A percentile compares a stretch with the other conserved stretches of the same genome.
These are phyloP conservation scores for Tetramorium alpestre DNA, from an alignment of 1,140 invertebrate genomes.

Conservation along the genomic window DNA sequence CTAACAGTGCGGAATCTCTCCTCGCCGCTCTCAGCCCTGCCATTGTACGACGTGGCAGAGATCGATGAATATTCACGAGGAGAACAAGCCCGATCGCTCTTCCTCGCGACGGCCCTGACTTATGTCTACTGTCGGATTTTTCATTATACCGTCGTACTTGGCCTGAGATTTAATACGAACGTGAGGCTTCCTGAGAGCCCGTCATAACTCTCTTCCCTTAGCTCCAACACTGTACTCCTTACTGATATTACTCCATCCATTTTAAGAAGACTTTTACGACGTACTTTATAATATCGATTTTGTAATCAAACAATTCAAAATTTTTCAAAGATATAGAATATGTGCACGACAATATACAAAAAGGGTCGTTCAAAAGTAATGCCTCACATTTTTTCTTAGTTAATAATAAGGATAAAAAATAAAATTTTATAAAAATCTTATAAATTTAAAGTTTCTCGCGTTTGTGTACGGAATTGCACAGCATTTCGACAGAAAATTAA, in stretches of 20 bases:
- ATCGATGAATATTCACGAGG: slow-evolving; percentile 75
- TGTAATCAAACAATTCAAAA: slow-evolving; percentile 13
- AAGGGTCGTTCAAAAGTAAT: too few species aligned
- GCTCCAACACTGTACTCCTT: slow-evolving; percentile 37
- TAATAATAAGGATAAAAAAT: too few species aligned
- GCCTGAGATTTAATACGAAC: slow-evolving; percentile 66
- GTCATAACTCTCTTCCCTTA: slow-evolving; percentile 63
- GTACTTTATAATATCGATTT: not conserved
- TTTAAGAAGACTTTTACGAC: slow-evolving; percentile 4
- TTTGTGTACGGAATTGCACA: too few species aligned
- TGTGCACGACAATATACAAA: not conserved
- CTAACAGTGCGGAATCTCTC: slow-evolving; percentile 41
- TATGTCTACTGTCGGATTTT: slow-evolving; percentile 71
- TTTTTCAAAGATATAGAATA: not conserved
- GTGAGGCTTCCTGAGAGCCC: slow-evolving; percentile 59
- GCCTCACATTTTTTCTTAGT: too few species aligned
- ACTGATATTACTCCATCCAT: slow-evolving; percentile 41
- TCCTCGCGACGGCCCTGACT: slow-evolving; percentile 69
- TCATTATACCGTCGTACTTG: slow-evolving; percentile 70
- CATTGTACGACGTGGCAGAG: slow-evolving; percentile 49
- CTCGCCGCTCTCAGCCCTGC: slow-evolving; percentile 29
- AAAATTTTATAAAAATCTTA: too few species aligned
- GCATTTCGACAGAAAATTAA: too few species aligned
- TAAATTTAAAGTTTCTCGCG: too few species aligned
- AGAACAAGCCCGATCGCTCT: slow-evolving; percentile 69